Conservation (phyloP, 1,140 invertebrate genomes). For the Thaumetopoea pityocampa region DNA sequence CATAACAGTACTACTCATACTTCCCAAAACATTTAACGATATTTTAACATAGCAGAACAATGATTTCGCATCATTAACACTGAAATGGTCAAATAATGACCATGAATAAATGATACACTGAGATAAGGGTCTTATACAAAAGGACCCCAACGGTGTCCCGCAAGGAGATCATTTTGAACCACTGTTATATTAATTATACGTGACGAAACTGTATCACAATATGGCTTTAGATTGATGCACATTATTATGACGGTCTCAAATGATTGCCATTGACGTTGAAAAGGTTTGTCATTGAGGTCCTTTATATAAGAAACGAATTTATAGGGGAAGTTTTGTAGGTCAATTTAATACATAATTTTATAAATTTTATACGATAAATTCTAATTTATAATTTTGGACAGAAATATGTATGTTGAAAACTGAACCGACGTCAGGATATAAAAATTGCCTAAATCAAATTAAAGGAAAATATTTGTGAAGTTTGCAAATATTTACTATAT, state of each 20-base stretch:
- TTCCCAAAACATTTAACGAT: slow-evolving; percentile 13
- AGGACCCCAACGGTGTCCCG: slow-evolving; percentile 48
- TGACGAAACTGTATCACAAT: slow-evolving; percentile 68
- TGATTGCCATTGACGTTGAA: slow-evolving; percentile 22
- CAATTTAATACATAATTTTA: slow-evolving; percentile 2
- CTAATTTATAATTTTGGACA: no score
- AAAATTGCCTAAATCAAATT: no score
- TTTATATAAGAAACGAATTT: slow-evolving; percentile 8
- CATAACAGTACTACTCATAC: slow-evolving; percentile 15
- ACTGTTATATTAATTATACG: slow-evolving; percentile 60
- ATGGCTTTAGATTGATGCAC: slow-evolving; percentile 51
- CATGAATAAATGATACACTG: slow-evolving; percentile 70
- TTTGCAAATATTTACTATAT: no score
- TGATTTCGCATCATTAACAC: slow-evolving; percentile 65
- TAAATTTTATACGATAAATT: no score
- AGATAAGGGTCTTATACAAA: slow-evolving; percentile 68
- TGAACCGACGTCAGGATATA: no score
- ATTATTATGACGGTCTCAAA: slow-evolving; percentile 24
- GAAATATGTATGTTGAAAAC: no score
- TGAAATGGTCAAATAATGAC: slow-evolving; percentile 73
- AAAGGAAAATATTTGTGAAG: no score
- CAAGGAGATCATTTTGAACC: slow-evolving; percentile 45
- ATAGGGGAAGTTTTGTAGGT: slow-evolving; percentile 12
- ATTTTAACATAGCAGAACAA: slow-evolving; percentile 60
- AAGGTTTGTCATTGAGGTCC: slow-evolving; percentile 3